A percentile compares a stretch with the other conserved stretches of the same genome.
phyloP scores from a whole-genome alignment of 2,797 vertebrate species.

The Neosalanx taihuensis region DNA sequence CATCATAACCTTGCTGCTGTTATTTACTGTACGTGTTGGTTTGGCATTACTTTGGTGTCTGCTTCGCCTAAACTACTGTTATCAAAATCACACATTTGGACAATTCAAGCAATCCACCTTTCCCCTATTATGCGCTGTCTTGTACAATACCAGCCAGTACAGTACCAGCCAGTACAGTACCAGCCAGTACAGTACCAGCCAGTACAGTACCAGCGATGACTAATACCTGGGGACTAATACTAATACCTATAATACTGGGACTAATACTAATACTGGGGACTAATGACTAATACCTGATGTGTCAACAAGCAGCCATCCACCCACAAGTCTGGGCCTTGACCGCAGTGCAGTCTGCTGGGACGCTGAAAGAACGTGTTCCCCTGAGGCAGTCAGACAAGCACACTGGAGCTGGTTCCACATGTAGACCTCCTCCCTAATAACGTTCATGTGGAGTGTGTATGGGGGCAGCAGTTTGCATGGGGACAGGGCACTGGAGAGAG shows the following conservation, averaged over 20 bases:
- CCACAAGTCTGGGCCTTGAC: slow-evolving; percentile 7
- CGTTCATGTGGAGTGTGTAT: slow-evolving; percentile 1
- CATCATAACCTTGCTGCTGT: too few species aligned
- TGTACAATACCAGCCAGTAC: neutral
- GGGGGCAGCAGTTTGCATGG: neutral
- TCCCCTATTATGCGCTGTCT: too few species aligned
- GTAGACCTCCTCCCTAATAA: slow-evolving; percentile 6
- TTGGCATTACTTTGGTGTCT: too few species aligned
- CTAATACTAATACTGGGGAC: too few species aligned
- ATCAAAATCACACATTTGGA: too few species aligned
- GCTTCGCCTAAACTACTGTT: too few species aligned
- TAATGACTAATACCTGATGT: slow-evolving; percentile 3
- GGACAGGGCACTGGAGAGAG: neutral
- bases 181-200: slow-evolving; percentile 7
- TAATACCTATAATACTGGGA: too few species aligned
- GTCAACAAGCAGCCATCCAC: slow-evolving; percentile 34
- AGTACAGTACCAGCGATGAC: too few species aligned
- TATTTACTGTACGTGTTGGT: too few species aligned
- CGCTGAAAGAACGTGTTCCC: slow-evolving; percentile 10
- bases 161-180: slow-evolving; percentile 7
- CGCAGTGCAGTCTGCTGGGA: neutral
- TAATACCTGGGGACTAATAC: neutral
- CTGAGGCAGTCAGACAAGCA: slow-evolving; percentile 6
- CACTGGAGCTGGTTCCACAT: slow-evolving; percentile 11
- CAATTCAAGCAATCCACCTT: too few species aligned